These are phyloP conservation scores for Panagrolaimus sp. DNA, from an alignment of 1,140 invertebrate species.

Conservation along the genomic window DNA sequence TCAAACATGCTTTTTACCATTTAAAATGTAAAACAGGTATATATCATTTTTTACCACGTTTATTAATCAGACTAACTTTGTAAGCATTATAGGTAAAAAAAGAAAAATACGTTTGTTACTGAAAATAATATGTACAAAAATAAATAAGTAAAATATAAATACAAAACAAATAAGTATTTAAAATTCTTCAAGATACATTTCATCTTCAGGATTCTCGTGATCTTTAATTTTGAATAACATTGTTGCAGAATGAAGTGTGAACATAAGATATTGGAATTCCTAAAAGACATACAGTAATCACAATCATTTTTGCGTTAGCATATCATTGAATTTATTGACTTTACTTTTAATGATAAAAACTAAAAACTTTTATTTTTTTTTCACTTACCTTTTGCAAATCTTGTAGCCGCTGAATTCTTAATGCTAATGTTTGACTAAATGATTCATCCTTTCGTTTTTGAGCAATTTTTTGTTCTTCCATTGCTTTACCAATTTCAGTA, in stretches of 20 bases:
- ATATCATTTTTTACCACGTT: too few relatives aligned
- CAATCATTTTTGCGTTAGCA: too few relatives aligned
- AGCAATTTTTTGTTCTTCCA: conserved; percentile 40
- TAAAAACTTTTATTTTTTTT: too few relatives aligned
- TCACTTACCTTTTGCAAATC: conserved; percentile 65
- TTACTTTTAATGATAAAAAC: too few relatives aligned
- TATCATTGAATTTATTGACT: too few relatives aligned
- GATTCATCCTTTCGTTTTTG: conserved; percentile 68
- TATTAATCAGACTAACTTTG: too few relatives aligned
- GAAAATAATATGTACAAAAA: too few relatives aligned
- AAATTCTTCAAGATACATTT: conserved; percentile 38
- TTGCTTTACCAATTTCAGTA: conserved; percentile 60
- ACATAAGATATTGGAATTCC: conserved; percentile 84
- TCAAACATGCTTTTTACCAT: too few relatives aligned
- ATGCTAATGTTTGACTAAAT: conserved; percentile 81
- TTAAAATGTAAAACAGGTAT: too few relatives aligned
- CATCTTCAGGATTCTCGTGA: conserved; percentile 33
- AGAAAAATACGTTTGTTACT: too few relatives aligned
- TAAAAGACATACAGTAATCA: conserved; percentile 58
- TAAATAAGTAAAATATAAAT: too few relatives aligned
- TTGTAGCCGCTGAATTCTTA: conserved; percentile 79
- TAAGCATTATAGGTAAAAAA: too few relatives aligned
- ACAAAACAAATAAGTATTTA: conserved; percentile 16
- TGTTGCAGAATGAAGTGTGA: conserved; percentile 81
- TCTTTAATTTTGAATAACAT: conserved; percentile 71